Evolutionary conservation across 2,113 vertebrate genomes (phyloP).

Genomic region (Cygnus atratus): DNA sequence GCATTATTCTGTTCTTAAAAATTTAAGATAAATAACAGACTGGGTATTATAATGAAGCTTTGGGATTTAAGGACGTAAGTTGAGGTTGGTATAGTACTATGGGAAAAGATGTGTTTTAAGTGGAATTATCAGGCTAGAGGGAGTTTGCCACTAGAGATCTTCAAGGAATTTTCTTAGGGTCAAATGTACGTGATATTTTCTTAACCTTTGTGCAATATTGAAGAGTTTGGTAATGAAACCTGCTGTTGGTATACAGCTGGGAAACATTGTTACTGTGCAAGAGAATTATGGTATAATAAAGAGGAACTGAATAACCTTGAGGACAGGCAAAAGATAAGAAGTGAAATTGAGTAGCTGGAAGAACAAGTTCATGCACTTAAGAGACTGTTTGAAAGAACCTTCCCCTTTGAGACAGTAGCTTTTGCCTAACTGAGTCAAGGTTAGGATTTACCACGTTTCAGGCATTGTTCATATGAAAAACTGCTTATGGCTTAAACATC

Average conservation of each 20-base stretch:
- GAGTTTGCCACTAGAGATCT: neutral
- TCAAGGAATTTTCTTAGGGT: neutral
- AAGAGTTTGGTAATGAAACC: constrained; percentile 36
- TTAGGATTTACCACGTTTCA: neutral
- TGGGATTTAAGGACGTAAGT: neutral
- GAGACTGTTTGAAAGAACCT: neutral
- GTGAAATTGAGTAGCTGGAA: neutral
- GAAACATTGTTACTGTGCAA: neutral
- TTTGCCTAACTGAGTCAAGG: neutral
- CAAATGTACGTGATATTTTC: neutral
- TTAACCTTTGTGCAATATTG: constrained; percentile 1
- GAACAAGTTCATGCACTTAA: neutral
- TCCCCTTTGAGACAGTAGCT: neutral
- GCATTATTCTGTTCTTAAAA: neutral
- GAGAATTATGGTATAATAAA: neutral
- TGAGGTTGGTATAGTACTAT: neutral
- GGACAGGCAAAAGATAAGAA: neutral
- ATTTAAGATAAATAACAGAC: neutral
- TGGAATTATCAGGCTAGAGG: neutral
- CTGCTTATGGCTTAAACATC: neutral
- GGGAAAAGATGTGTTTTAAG: neutral
- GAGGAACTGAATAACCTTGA: constrained; percentile 32
- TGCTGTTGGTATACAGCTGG: neutral
- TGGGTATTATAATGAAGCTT: neutral
- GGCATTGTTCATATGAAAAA: neutral